Evolutionary conservation across 2,888 invertebrate species (phyloP).

Genomic region (Cloeon dipterum): DNA sequence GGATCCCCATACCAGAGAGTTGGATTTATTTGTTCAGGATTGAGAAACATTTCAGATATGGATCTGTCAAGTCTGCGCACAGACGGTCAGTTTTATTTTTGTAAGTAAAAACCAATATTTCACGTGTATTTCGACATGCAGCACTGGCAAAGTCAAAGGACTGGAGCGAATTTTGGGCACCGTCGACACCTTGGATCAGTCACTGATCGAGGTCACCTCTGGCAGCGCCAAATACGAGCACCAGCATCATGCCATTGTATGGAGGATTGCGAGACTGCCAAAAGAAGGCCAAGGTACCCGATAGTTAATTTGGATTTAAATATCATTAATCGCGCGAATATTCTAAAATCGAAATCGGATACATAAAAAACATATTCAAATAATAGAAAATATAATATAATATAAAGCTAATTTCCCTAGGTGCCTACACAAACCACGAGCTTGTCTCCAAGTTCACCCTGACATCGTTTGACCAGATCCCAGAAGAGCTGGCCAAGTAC

Average conservation of each 20-base stretch:
- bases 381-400: neutral
- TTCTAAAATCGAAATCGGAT: too few relatives aligned
- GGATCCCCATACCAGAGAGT: conserved; percentile 94
- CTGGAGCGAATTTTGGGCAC: conserved; percentile 80
- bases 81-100: conserved; percentile 21
- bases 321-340: too few relatives aligned
- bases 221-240: conserved; percentile 98
- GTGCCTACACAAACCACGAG: conserved; percentile 94
- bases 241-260: conserved; percentile 89
- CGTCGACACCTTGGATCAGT: conserved; percentile 72
- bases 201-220: conserved; percentile 85
- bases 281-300: conserved; percentile 99
- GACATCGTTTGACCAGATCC: conserved; percentile 93
- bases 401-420: conserved; percentile 27
- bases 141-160: conserved; percentile 77
- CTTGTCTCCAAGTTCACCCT: conserved; percentile 85
- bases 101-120: neutral
- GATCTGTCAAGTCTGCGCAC: conserved; percentile 88
- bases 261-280: conserved; percentile 92
- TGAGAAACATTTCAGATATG: conserved; percentile 93
- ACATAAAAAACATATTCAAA: too few relatives aligned
- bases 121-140: conserved; percentile 10
- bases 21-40: conserved; percentile 99
- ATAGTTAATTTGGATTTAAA: too few relatives aligned
- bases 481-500: conserved; percentile 70